These are phyloP conservation scores for Miltochrista miniata DNA, from an alignment of 2,888 invertebrate genomes.

Conservation along the genomic window DNA sequence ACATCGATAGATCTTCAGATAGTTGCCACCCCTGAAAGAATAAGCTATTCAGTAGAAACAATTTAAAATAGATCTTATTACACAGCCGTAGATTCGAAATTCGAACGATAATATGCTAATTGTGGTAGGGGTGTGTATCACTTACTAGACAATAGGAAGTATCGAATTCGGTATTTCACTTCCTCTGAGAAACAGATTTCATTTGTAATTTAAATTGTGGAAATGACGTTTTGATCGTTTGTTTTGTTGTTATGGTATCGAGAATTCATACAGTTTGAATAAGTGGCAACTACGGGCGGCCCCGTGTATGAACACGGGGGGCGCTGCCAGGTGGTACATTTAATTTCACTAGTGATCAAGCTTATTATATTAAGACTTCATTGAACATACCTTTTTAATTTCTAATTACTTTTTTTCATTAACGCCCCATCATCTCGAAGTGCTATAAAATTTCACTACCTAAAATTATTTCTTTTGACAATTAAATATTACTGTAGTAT, in stretches of 20 bases:
- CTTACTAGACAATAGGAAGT: slow-evolving; percentile 38
- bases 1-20: slow-evolving; percentile 30
- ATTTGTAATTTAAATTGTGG: slow-evolving; percentile 25
- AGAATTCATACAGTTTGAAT: neutral
- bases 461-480: too few relatives aligned
- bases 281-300: neutral
- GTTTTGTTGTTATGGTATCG: neutral
- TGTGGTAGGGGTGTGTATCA: slow-evolving; percentile 27
- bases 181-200: slow-evolving; percentile 23
- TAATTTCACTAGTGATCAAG: too few relatives aligned
- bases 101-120: neutral
- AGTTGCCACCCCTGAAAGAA: slow-evolving; percentile 28
- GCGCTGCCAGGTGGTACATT: too few relatives aligned
- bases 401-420: too few relatives aligned
- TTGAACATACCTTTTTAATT: too few relatives aligned
- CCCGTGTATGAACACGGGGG: too few relatives aligned
- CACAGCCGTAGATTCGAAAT: slow-evolving; percentile 1
- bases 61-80: slow-evolving; percentile 11
- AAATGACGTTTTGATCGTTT: neutral
- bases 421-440: too few relatives aligned
- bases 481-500: too few relatives aligned
- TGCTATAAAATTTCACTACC: too few relatives aligned
- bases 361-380: too few relatives aligned
- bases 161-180: slow-evolving; percentile 29
- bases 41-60: neutral